Evolutionary conservation across 2,888 invertebrate species (phyloP), one percentile per base, ranked within the genome.

Genomic region (Pocota personata): DNA sequence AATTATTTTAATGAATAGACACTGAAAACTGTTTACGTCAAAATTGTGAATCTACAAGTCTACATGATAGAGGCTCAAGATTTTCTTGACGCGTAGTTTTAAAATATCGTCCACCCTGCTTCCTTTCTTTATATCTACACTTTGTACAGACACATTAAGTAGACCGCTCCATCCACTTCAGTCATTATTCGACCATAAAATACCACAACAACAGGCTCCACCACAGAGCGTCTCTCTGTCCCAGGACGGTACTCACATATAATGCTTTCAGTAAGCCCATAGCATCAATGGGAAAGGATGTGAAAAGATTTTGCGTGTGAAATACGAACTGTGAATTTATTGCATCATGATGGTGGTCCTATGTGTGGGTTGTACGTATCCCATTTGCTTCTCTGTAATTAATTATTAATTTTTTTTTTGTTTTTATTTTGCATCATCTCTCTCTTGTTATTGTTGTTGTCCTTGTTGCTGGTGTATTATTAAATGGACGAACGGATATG

Each of bases 251-350:
- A 57, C 27, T 57, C 43, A 24, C 14, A 21, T 32, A 2, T 32
- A 2, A 10, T 2, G 46, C 12, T 24, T 24, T 8, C 24, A 5
- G 2, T 4, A 46, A 43, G 43, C 40, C n/a, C 40, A 7, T 0
- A 6, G 14, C 12, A 19, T 12, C 35, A 48, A 14, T 16, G 40
- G 4, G 12, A 46, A 46, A 75, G 64, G 55, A 75, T 66, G 60
- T 62, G 35, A 35, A 46, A 75, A 66, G 55, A 75, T 66, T 75
- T 32, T 16, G 43, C 14, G 62, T 40, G 43, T 43, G n/a, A 64
- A 50, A 32, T 64, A 64, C 52, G 73, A 60, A 40, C 72, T 72
- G 62, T 32, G 21, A 73, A 52, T 62, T 50, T 43, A 73, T 62
- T 73, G 32, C 62, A 64, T 21, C 50, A 43, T 5, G 50, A 8